Evolutionary conservation across 2,888 invertebrate genomes (phyloP), one percentile per base, ranked within the genome.

Genomic region (Philhelius pedissequus): DNA sequence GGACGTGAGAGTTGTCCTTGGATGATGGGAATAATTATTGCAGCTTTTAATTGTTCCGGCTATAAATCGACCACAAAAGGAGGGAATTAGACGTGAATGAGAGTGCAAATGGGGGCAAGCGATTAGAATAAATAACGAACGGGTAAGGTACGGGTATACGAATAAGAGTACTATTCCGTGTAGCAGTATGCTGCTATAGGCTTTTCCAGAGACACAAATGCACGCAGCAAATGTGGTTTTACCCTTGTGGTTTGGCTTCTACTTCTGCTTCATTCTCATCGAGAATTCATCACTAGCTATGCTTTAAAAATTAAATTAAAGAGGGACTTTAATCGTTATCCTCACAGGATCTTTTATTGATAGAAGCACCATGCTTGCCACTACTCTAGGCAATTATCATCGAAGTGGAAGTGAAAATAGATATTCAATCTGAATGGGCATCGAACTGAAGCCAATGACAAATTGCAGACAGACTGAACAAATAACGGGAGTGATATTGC

Each of bases 31-130:
- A 79, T 82, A 83, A 70, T 84, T 80, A 80, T 79, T 84, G 79
- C 75, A 71, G 71, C 45, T 56, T 58, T 75, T 84, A 84, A 84
- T 84, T 84, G 84, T 68, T 84, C 30, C 48, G 60, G 75, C 84
- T 68, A 84, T 84, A 84, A 84, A 84, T 84, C 80, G 84, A 71
- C 84, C 80, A 70, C 83, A 75, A 69, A 54, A 62, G 73, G 60
- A 73, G 60, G 71, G 66, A 71, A 54, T 68, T 69, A 68, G 58
- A 66, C 56, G 58, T 38, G 43, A 45, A 60, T 66, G 43, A 50
- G 32, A 25, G 35, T 50, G 70, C 54, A 76, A 73, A 27, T 32
- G 52, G 69, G 82, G 45, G 40, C 40, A 69, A 74, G 30, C 77
- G 58, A 69, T 69, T 78, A 56, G 66, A 50, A 76, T 40, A 30